Evolutionary conservation across 1,140 invertebrate genomes (phyloP), one percentile per base, ranked within the genome.

Genomic region (Dinothrombium tinctorium): DNA sequence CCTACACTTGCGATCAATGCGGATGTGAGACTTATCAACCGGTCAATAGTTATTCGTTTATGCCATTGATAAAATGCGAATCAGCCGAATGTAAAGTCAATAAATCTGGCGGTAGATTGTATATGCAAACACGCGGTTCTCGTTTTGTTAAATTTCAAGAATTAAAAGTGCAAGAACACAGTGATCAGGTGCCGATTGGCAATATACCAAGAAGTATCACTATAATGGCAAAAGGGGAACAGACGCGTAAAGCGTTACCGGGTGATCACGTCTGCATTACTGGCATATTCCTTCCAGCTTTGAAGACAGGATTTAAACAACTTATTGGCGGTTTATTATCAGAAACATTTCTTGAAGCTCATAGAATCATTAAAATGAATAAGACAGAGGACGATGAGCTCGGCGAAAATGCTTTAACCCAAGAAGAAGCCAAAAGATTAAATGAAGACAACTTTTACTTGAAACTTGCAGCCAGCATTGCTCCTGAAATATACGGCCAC

Each of bases 91-190:
- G 94, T 55, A 70, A 76, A 9, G 67, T 83, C 0, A 95, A 95
- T 56, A 87, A 87, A 60, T 78, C 87, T 1, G 83, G 84, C 37
- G 94, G 94, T 14, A 66, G 87, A 45, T 65, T 99, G 4, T 80
- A 82, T 57, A 63, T 96, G 40, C 94, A 99, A 65, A 86, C 82
- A 2, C 68, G 90, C 46, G 94, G 90, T 3, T 96, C 90, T 0
- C 90, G 96, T 56, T 98, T 99, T 60, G 65, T 92, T 24, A 96
- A 96, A 60, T 99, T 96, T 59, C 94, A 99, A 63, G 90, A 98
- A 63, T 52, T 98, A 0, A 87, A 83, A 61, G 74, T 98, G 48
- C 92, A 98, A 60, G 92, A 98, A 67, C 78, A 89, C 62, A 92
- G 82, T 55, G 86, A 92, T 54, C 84, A 98, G 71, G 94, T 99